Base-by-base conservation (phyloP, 2,888 invertebrate species). In the Smittia aterrima region DNA sequence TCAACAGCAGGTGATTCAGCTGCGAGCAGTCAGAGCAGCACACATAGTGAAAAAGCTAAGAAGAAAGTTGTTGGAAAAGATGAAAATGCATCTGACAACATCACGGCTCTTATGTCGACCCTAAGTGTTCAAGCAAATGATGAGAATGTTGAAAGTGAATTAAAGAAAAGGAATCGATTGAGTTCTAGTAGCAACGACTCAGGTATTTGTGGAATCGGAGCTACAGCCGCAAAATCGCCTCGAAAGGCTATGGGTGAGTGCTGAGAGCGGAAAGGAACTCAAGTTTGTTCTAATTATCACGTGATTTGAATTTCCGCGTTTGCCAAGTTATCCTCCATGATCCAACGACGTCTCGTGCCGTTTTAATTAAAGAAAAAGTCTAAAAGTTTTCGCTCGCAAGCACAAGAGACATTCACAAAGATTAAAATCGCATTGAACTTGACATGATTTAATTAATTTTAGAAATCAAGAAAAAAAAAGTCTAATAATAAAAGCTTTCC, bases 121-220 rank as follows among this genome's bases (percentile, higher is more conserved):
- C 22, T 40, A 16, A 72, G 40, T 62, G 22, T 40, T 22, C 24
- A 62, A 20, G 72, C 22, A 47, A 47, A 47, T 41, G 47, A 24
- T 6, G 38, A 74, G 13, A 75, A 64, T 32, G 38, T 73, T 18
- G 76, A 76, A 32, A 83, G 81, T 72, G 70, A 70, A 20, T 72
- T 64, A 62, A 77, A 77, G n/a, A 81, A 79, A 53, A 80, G 79
- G 47, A 86, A 87, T 77, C 86, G 87, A 78, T 85, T 87, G 82
- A 85, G 88, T 79, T 92, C 91, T 76, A 90, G 91, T 79, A 92
- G 92, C 78, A 91, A 91, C 82, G 93, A 93, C 84, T 93, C 93
- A 75, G 92, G 93, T 77, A 92, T 93, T 82, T 92, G 92, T 82
- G 87, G 83, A 75, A 92, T 92, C 81, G 87, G 83, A 75, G 88